Conservation (phyloP, 2,888 invertebrate species). For the Cephus pygmeus region DNA sequence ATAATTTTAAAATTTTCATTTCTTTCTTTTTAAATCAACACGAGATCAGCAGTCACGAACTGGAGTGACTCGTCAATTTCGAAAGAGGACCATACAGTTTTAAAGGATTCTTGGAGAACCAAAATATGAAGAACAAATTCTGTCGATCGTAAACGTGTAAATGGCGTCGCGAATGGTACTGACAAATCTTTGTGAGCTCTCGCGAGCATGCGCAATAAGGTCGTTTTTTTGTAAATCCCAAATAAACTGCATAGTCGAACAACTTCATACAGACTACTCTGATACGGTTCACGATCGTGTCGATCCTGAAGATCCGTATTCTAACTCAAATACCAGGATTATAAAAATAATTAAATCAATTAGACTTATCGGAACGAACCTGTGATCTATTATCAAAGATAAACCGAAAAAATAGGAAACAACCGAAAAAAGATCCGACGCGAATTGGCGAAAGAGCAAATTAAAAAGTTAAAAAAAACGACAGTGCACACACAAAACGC, state of each 20-base stretch:
- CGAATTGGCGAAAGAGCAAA: neutral
- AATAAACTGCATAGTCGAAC: conserved; percentile 60
- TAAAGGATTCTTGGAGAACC: neutral
- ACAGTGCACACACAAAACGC: neutral
- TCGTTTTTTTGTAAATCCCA: conserved; percentile 60
- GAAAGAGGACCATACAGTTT: neutral
- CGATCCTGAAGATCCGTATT: neutral
- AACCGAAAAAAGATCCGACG: neutral
- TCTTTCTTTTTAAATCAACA: neutral
- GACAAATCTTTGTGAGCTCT: conserved; percentile 48
- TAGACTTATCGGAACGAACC: neutral
- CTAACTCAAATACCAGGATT: neutral
- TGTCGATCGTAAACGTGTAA: neutral
- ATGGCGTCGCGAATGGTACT: conserved; percentile 20
- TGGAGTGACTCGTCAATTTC: neutral
- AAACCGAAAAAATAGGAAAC: neutral
- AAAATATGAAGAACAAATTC: neutral
- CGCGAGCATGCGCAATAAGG: conserved; percentile 54
- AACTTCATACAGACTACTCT: conserved; percentile 29
- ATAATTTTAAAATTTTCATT: neutral
- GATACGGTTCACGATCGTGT: conserved; percentile 21
- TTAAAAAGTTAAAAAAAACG: neutral
- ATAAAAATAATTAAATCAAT: neutral
- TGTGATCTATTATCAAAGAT: neutral
- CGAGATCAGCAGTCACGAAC: neutral